These are phyloP conservation scores for Vidua chalybeata DNA, from an alignment of 2,113 vertebrate species.

Conservation along the genomic window DNA sequence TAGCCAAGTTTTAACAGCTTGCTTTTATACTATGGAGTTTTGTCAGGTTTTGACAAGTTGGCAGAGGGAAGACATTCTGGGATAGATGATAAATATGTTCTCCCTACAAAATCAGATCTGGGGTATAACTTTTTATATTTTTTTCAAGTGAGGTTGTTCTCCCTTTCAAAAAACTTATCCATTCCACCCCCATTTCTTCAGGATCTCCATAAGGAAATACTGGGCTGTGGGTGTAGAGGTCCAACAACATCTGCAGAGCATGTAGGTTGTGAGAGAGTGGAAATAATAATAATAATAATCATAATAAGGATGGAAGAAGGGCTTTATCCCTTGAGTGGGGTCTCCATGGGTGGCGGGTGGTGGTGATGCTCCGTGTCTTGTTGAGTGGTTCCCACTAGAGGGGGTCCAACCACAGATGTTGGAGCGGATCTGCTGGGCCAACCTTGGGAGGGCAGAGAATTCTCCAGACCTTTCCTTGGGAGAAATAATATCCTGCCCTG, in stretches of 20 bases:
- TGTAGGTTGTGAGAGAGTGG: neutral
- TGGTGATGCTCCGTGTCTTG: conserved; percentile 18
- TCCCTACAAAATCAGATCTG: neutral
- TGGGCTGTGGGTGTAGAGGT: neutral
- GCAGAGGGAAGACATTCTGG: conserved; percentile 32
- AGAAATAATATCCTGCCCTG: neutral
- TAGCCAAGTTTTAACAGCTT: conserved; percentile 68
- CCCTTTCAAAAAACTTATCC: neutral
- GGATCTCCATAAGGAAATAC: neutral
- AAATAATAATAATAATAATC: neutral
- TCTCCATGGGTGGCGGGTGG: neutral
- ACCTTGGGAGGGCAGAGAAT: conserved; percentile 18
- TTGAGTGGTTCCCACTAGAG: conserved; percentile 65
- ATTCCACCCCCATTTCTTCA: neutral
- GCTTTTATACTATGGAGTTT: conserved; percentile 55
- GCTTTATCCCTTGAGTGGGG: neutral
- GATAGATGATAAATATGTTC: conserved; percentile 53
- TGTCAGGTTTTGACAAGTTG: conserved; percentile 67
- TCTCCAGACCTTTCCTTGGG: neutral
- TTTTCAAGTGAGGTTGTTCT: neutral
- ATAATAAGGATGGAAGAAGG: rapidly evolving
- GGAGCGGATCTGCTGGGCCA: neutral
- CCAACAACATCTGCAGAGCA: neutral
- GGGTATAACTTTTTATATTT: neutral
- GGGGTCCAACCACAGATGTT: conserved; percentile 70